Percentiles rank a stretch among this genome's conserved stretches.
Evolutionary conservation across 2,888 invertebrate genomes (phyloP).

Genomic region (Willowsia nigromaculata): DNA sequence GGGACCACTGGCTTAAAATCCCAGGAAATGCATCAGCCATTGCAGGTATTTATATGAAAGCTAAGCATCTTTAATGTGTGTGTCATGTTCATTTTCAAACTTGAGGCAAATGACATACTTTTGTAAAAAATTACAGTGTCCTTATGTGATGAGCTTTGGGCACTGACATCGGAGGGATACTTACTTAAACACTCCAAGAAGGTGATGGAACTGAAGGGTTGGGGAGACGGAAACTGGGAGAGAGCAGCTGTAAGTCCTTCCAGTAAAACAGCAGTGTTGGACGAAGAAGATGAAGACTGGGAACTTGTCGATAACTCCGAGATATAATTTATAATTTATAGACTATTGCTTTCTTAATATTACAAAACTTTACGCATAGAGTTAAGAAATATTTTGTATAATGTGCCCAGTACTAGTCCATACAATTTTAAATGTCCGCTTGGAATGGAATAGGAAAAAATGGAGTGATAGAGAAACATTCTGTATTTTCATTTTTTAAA

Average conservation of each 20-base stretch:
- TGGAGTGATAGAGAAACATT: no score
- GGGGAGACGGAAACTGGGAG: not conserved
- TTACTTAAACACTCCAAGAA: constrained; percentile 76
- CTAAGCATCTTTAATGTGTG: not conserved
- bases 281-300: constrained; percentile 72
- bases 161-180: constrained; percentile 74
- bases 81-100: no score
- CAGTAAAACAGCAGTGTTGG: constrained; percentile 5
- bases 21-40: constrained; percentile 79
- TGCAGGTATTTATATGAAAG: constrained; percentile 24
- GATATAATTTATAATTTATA: not conserved
- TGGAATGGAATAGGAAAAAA: no score
- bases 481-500: no score
- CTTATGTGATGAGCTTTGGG: constrained; percentile 79
- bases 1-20: constrained; percentile 81
- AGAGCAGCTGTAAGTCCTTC: not conserved
- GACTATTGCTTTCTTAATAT: no score
- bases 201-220: constrained; percentile 35
- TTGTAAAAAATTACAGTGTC: constrained; percentile 75
- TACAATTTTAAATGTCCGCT: not conserved
- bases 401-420: not conserved
- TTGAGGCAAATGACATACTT: not conserved
- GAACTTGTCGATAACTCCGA: constrained; percentile 67
- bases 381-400: not conserved
- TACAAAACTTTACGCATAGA: not conserved